Evolutionary conservation across 2,888 invertebrate species (phyloP), one percentile per base, ranked within the genome.

Genomic region (Dicyrtomina minuta): DNA sequence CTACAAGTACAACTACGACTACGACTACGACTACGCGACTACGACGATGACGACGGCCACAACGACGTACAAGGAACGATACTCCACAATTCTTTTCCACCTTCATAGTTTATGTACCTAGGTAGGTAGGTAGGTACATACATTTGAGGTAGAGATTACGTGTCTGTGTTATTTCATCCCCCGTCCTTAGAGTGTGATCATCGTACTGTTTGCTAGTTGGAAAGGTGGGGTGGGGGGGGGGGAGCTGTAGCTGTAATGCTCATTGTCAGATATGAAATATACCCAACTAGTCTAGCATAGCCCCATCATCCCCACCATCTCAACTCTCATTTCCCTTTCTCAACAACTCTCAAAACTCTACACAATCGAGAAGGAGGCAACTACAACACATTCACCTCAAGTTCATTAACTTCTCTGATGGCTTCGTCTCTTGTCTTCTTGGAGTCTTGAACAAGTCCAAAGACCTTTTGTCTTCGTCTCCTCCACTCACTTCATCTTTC

Each of bases 381-480:
- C 33, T 33, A 51, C 33, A 68, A 68, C 60, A 61, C 68, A 68
- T 68, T 68, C 68, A 68, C 68, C 68, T 61, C 68, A 68, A 68
- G 68, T 68, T 68, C 68, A 68, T 68, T 68, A 68, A 68, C 68
- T 58, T 39, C 33, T 58, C 49, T 22, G 24, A 66, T 44, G 56
- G 64, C 64, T 53, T 8, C 33, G 33, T 5, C 8, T 8, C 3
- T 8, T 33, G 33, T 33, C 33, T 33, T 33, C 33, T 33, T 33
- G 33, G 33, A 33, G 33, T 33, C 64, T 65, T 55, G 67, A 58
- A 46, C 46, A 68, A 67, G 68, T 68, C 61, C 68, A 68, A 68
- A 68, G 68, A 68, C 68, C 68, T 68, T 33, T 44, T 22, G 49
- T 41, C 51, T 33, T 65, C 33, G 5, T 22, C 20, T 41, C 59